phyloP scores from a whole-genome alignment of 2,888 invertebrate species.

The Synanthedon vespiformis region DNA sequence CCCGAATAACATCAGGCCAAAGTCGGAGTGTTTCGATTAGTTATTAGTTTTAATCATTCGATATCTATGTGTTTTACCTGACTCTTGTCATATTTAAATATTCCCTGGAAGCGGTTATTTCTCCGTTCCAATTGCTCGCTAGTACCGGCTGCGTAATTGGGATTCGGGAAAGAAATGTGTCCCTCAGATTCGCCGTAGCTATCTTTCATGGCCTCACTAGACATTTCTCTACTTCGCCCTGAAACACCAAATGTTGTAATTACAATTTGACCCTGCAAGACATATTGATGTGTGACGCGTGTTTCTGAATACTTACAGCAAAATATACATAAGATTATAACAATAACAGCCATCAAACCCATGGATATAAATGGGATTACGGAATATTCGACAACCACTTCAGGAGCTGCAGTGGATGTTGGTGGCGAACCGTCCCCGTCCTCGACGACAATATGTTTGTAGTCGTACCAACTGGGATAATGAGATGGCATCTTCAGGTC shows the following conservation, averaged over 20 bases:
- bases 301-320: constrained; percentile 9
- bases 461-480: constrained; percentile 52
- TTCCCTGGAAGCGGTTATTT: constrained; percentile 59
- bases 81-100: constrained; percentile 83
- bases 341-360: constrained; percentile 17
- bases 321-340: constrained; percentile 16
- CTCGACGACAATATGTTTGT: constrained; percentile 27
- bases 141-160: constrained; percentile 80
- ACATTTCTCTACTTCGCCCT: constrained; percentile 2
- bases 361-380: constrained; percentile 23
- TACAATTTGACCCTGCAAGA: constrained; percentile 7
- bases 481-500: constrained; percentile 43
- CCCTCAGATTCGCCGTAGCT: constrained; percentile 70
- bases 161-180: constrained; percentile 89
- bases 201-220: constrained; percentile 40
- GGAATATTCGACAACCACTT: constrained; percentile 23
- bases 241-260: constrained; percentile 15
- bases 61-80: constrained; percentile 59
- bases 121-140: constrained; percentile 36
- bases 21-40: too few species aligned
- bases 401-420: constrained; percentile 27
- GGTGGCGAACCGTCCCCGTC: constrained; percentile 16
- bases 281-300: neutral
- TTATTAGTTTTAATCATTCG: too few species aligned
- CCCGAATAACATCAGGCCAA: too few species aligned